phyloP scores from a whole-genome alignment of 2,797 vertebrate genomes.

The Labroides dimidiatus region DNA sequence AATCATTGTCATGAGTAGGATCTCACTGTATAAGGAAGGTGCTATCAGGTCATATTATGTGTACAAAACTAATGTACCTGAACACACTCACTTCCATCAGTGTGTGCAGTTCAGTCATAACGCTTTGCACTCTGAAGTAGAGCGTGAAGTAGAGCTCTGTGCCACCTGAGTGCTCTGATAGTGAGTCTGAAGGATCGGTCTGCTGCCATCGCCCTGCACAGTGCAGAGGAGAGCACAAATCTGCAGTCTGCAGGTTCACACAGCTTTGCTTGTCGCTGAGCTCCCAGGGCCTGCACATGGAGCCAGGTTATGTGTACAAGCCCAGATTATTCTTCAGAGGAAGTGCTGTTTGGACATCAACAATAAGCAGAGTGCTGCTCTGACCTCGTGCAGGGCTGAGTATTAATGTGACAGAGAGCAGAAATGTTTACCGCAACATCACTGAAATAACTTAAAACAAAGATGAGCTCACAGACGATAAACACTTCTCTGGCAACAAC shows the following conservation, averaged over 20 bases:
- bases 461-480: too few species aligned
- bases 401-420: background rate
- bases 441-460: too few species aligned
- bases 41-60: background rate
- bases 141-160: background rate
- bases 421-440: background rate
- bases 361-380: constrained; percentile 17
- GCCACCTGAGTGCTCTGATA: constrained; percentile 26
- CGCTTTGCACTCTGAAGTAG: constrained; percentile 9
- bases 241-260: constrained; percentile 76
- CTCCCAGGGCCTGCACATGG: constrained; percentile 34
- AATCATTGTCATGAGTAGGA: too few species aligned
- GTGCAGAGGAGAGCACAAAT: constrained; percentile 67
- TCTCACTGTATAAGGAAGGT: background rate
- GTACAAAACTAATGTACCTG: background rate
- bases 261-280: constrained; percentile 56
- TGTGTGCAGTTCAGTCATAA: background rate
- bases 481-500: too few species aligned
- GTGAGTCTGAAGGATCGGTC: constrained; percentile 33
- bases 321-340: constrained; percentile 36
- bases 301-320: constrained; percentile 25
- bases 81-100: background rate
- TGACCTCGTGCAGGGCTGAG: constrained; percentile 41
- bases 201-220: constrained; percentile 65
- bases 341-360: constrained; percentile 39